Evolutionary conservation across 2,888 invertebrate genomes (phyloP).

Genomic region (Netelia inedita): DNA sequence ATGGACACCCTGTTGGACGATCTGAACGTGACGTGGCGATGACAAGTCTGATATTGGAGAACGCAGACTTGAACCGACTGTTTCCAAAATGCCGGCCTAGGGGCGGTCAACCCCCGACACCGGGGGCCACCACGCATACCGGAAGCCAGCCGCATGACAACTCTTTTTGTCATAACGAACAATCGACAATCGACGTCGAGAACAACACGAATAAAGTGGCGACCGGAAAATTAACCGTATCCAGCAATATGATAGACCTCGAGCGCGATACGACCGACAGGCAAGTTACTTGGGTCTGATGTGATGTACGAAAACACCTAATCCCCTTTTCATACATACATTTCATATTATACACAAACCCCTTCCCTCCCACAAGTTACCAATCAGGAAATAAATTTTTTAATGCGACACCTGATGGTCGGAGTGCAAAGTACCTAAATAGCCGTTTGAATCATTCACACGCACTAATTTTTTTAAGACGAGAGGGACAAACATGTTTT

Average conservation of each 20-base stretch:
- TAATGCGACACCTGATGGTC: too few species aligned
- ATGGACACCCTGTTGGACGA: constrained; percentile 81
- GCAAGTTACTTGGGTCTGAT: constrained; percentile 75
- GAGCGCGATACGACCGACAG: constrained; percentile 84
- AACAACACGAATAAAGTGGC: constrained; percentile 71
- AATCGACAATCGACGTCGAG: constrained; percentile 72
- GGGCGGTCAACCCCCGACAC: constrained; percentile 81
- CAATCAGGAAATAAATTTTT: too few species aligned
- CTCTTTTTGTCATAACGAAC: constrained; percentile 70
- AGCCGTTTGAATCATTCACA: too few species aligned
- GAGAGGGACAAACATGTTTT: too few species aligned
- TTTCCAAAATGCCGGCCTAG: constrained; percentile 85
- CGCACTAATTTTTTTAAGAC: too few species aligned
- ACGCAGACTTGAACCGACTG: constrained; percentile 84
- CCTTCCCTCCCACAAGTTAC: not conserved
- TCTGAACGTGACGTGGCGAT: constrained; percentile 83
- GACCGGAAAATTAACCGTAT: constrained; percentile 74
- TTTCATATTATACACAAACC: too few species aligned
- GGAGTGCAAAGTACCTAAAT: too few species aligned
- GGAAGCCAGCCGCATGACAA: constrained; percentile 82
- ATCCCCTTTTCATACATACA: constrained; percentile 11
- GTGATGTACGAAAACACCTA: constrained; percentile 27
- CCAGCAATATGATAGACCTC: constrained; percentile 84
- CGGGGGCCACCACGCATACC: constrained; percentile 79
- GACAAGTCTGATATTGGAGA: constrained; percentile 85